These are phyloP conservation scores for Ypsolopha sequella DNA, from an alignment of 2,888 invertebrate species.

Conservation along the genomic window DNA sequence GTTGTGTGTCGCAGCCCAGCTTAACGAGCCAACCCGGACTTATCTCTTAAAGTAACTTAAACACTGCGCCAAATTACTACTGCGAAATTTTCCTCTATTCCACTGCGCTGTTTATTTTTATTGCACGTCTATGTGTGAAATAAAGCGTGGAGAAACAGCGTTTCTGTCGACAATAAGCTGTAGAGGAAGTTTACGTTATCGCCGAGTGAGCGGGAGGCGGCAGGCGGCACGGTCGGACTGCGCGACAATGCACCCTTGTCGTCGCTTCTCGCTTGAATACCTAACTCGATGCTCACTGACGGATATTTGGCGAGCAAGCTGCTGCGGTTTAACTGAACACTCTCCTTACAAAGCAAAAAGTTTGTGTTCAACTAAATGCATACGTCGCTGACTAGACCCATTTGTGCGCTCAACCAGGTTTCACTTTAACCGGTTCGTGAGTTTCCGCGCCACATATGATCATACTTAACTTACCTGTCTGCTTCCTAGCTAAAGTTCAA, in stretches of 20 bases:
- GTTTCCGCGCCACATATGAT: conserved; percentile 18
- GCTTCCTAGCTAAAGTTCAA: neutral
- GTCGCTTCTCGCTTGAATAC: conserved; percentile 30
- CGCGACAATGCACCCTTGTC: conserved; percentile 11
- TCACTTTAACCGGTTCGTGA: conserved; percentile 44
- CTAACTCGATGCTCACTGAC: conserved; percentile 31
- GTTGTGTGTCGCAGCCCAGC: conserved; percentile 32
- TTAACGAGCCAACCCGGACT: conserved; percentile 50
- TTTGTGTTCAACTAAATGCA: conserved; percentile 55
- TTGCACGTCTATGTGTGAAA: conserved; percentile 20
- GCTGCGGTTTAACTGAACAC: conserved; percentile 41
- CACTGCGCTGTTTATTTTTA: conserved; percentile 24
- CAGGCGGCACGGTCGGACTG: too few species aligned
- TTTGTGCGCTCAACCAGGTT: conserved; percentile 36
- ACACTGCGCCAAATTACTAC: conserved; percentile 4
- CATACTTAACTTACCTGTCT: neutral
- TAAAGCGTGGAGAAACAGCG: conserved; percentile 18
- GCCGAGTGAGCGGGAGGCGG: conserved; percentile 11
- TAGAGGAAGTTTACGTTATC: conserved; percentile 42
- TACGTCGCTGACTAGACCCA: conserved; percentile 26
- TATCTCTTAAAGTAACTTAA: conserved; percentile 24
- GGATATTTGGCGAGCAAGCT: conserved; percentile 46
- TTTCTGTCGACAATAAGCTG: conserved; percentile 27
- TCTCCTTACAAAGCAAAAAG: conserved; percentile 56
- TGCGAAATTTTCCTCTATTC: conserved; percentile 15